These are phyloP conservation scores for Leptinotarsa undecemlineata DNA, from an alignment of 1,140 invertebrate species.

Conservation along the genomic window DNA sequence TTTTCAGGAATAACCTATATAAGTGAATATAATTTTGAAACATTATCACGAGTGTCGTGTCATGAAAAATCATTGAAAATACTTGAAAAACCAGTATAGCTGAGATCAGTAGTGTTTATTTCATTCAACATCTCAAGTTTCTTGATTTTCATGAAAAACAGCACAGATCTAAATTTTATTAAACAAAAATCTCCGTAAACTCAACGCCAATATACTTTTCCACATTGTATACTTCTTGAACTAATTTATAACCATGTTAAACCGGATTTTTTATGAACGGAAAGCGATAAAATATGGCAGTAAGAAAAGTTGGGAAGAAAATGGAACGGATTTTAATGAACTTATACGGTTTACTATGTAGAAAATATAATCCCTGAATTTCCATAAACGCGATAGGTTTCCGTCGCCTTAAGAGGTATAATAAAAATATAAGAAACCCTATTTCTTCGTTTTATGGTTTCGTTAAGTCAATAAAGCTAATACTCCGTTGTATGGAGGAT, in stretches of 20 bases:
- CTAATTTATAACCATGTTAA: neutral
- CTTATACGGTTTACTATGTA: conserved; percentile 12
- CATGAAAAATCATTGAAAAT: too few species aligned
- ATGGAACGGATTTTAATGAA: neutral
- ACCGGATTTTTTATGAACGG: conserved; percentile 7
- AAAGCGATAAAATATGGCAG: neutral
- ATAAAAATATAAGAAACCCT: conserved; percentile 15
- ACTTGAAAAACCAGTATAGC: too few species aligned
- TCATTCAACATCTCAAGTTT: too few species aligned
- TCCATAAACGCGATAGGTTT: conserved; percentile 21
- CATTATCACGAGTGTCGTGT: too few species aligned
- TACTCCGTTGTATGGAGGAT: neutral
- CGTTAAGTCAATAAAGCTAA: conserved; percentile 19
- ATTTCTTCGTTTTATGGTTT: conserved; percentile 14
- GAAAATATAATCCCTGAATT: conserved; percentile 12
- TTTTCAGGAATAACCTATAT: too few species aligned
- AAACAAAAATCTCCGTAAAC: too few species aligned
- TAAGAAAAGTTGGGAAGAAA: neutral
- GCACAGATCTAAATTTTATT: too few species aligned
- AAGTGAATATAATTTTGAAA: too few species aligned
- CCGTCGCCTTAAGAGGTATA: conserved; percentile 9
- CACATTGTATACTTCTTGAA: too few species aligned
- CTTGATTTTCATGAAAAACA: too few species aligned
- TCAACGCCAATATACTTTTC: too few species aligned
- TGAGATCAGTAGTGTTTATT: too few species aligned